Base-by-base conservation (phyloP, 1,140 invertebrate genomes). In the Palaemon carinicauda region DNA sequence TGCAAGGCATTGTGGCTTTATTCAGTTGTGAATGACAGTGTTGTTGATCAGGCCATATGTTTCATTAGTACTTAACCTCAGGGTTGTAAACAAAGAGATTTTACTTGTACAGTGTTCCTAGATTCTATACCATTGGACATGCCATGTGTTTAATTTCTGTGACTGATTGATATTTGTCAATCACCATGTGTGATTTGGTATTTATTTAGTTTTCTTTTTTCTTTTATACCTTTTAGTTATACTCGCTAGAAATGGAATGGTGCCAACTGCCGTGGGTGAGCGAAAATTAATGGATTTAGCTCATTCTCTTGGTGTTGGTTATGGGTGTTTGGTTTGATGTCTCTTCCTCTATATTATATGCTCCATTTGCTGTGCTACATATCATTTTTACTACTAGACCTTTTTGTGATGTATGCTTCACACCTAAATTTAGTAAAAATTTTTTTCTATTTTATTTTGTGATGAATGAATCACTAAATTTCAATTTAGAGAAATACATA, bases 201-300 rank as follows among this genome's bases (percentile, higher is more conserved):
- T 87, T 87, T 84, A 91, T 88, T 89, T 90, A 89, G 87, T 89
- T 89, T 88, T 89, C 90, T 82, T 90, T 90, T 90, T 86, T 80
- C 77, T 91, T 90, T 90, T 91, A 90, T 92, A 91, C 79, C 92
- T 92, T 93, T 92, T 93, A 94, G 94, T 94, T 93, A 93, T 94
- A 93, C 94, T 94, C 93, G 93, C 94, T 94, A 95, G 94, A 94
- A 94, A 94, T 92, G 94, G 94, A 94, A 93, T 93, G 92, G 93
- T 94, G 92, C 93, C 94, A 92, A 94, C 88, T 87, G 88, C 94
- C 92, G 92, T 94, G 92, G 94, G 94, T 94, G 94, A 94, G 94
- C 93, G 93, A 93, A 93, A 92, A 93, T 88, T 88, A 88, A 79
- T 88, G 80, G 84, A 79, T 88, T 82, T 83, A 82, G 87, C 87